A percentile compares a stretch with the other conserved stretches of the same genome.
These are phyloP conservation scores for Suillia variegata DNA, from an alignment of 2,888 invertebrate genomes.

Conservation along the genomic window DNA sequence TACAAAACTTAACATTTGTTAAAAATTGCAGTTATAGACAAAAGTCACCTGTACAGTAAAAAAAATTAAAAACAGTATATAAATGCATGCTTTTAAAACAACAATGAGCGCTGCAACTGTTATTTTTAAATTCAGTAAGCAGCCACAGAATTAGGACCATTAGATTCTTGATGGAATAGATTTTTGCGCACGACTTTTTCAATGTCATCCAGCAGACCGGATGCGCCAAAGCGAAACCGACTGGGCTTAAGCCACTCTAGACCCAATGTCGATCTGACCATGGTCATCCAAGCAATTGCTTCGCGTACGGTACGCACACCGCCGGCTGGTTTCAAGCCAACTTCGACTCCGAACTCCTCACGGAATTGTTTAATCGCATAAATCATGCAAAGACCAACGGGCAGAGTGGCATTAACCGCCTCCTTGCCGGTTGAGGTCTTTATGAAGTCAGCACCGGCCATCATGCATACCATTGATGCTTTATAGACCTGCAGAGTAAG, in stretches of 20 bases:
- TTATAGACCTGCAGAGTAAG: slow-evolving; percentile 78
- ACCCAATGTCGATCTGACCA: slow-evolving; percentile 85
- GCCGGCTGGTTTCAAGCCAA: slow-evolving; percentile 98
- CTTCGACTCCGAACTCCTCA: slow-evolving; percentile 72
- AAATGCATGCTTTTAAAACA: no score
- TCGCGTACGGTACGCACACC: slow-evolving; percentile 87
- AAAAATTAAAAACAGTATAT: no score
- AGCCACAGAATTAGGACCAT: not conserved
- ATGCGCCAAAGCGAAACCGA: slow-evolving; percentile 93
- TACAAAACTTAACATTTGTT: no score
- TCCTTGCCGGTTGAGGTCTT: slow-evolving; percentile 99
- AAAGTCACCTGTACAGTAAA: no score
- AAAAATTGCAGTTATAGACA: no score
- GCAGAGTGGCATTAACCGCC: slow-evolving; percentile 88
- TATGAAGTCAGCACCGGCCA: slow-evolving; percentile 96
- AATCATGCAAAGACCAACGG: slow-evolving; percentile 92
- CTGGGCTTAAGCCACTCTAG: slow-evolving; percentile 80
- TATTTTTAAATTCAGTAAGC: slow-evolving; percentile 28
- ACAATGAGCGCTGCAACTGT: no score
- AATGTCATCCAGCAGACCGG: slow-evolving; percentile 83
- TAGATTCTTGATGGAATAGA: not conserved
- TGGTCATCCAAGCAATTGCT: slow-evolving; percentile 82
- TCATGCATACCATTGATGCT: slow-evolving; percentile 88
- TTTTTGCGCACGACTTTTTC: slow-evolving; percentile 61
- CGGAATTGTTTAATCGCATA: slow-evolving; percentile 85